phyloP scores from a whole-genome alignment of 2,888 invertebrate species.

The Aleiodes leptofemur region DNA sequence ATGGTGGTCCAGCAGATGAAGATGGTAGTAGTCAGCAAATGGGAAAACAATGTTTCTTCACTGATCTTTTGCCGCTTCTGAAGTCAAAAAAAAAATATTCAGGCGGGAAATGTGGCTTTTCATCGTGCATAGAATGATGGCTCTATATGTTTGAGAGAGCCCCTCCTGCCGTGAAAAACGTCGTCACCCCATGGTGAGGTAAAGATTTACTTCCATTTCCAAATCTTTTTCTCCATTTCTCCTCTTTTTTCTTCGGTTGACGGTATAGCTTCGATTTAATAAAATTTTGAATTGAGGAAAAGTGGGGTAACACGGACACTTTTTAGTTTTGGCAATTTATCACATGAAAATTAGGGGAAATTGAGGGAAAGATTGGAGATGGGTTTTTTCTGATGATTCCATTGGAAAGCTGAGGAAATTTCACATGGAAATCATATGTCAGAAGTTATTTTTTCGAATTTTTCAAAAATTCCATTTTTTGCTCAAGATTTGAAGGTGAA shows the following conservation, averaged over 20 bases:
- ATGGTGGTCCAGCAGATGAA: not conserved
- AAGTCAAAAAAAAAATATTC: not conserved
- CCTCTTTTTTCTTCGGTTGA: not conserved
- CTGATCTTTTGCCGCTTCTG: conserved; percentile 19
- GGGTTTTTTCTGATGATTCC: no score
- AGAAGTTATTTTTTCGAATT: no score
- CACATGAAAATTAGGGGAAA: no score
- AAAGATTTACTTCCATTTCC: conserved; percentile 65
- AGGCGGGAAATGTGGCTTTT: conserved; percentile 51
- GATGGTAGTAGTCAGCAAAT: conserved; percentile 20
- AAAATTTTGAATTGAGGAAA: no score
- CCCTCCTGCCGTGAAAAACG: conserved; percentile 69
- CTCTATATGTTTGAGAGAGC: conserved; percentile 66
- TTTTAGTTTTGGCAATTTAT: no score
- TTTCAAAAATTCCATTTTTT: no score
- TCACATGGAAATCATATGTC: no score
- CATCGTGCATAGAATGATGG: conserved; percentile 63
- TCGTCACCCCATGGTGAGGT: conserved; percentile 71
- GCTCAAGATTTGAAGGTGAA: no score
- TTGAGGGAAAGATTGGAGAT: no score
- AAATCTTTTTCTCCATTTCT: conserved; percentile 22
- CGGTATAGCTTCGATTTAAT: not conserved
- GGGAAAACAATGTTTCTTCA: conserved; percentile 36
- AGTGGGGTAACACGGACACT: no score
- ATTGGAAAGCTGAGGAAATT: no score